phyloP scores from a whole-genome alignment of 2,888 invertebrate genomes.

The Drosophila neonasuta region DNA sequence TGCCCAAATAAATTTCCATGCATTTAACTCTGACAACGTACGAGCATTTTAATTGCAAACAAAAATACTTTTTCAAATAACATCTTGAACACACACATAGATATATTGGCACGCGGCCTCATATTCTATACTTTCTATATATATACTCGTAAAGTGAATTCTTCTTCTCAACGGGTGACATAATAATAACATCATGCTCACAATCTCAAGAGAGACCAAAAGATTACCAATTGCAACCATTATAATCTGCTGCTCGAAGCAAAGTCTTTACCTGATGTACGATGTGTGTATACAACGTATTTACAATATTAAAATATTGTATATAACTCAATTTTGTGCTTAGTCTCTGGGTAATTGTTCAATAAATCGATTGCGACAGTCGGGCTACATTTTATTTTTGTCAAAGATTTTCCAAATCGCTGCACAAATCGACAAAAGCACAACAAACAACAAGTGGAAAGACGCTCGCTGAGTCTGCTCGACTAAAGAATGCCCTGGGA shows the following conservation, averaged over 20 bases:
- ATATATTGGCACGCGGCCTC: slow-evolving; percentile 39
- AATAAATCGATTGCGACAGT: slow-evolving; percentile 62
- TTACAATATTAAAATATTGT: not conserved
- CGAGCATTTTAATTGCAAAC: slow-evolving; percentile 37
- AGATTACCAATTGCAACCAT: slow-evolving; percentile 12
- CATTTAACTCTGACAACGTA: slow-evolving; percentile 49
- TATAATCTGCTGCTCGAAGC: slow-evolving; percentile 5
- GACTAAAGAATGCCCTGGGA: not conserved
- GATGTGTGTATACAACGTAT: not conserved
- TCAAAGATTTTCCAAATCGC: slow-evolving; percentile 75
- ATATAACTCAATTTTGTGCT: slow-evolving; percentile 16
- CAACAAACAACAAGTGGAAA: slow-evolving; percentile 10
- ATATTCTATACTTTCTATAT: slow-evolving; percentile 1
- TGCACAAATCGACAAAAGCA: slow-evolving; percentile 63
- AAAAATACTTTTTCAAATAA: slow-evolving; percentile 32
- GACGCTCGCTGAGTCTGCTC: not conserved
- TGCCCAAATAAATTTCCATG: slow-evolving; percentile 60
- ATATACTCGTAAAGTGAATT: slow-evolving; percentile 11
- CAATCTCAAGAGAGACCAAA: slow-evolving; percentile 25
- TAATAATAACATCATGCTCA: slow-evolving; percentile 29
- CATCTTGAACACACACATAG: not conserved
- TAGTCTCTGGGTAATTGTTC: slow-evolving; percentile 43
- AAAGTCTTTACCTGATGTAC: not conserved
- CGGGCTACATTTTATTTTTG: slow-evolving; percentile 60
- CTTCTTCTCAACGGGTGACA: slow-evolving; percentile 26